A percentile compares a stretch with the other conserved stretches of the same genome.
Evolutionary conservation across 2,888 invertebrate species (phyloP).

Genomic region (Melanargia galathea): DNA sequence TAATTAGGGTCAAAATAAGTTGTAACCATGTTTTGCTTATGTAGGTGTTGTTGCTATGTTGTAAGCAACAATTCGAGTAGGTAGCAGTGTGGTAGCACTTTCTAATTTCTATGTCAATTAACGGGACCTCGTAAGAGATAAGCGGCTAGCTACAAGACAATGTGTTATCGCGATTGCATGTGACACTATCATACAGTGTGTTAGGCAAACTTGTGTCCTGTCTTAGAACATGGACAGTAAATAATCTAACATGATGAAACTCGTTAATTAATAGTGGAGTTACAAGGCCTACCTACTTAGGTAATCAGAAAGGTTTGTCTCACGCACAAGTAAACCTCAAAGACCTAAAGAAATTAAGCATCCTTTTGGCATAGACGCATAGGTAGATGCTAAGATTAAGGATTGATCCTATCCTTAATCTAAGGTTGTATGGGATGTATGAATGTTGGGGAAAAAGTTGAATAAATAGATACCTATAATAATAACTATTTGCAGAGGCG

Average conservation of each 20-base stretch:
- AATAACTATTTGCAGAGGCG: too few relatives aligned
- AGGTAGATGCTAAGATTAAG: too few relatives aligned
- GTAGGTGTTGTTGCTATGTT: background rate
- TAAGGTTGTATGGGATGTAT: too few relatives aligned
- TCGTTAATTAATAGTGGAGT: constrained; percentile 28
- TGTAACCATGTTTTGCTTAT: background rate
- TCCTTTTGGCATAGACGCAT: too few relatives aligned
- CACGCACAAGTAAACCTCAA: constrained; percentile 2
- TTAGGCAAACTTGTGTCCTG: constrained; percentile 28
- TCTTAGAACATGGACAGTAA: constrained; percentile 27
- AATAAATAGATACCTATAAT: too few relatives aligned
- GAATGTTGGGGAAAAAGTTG: too few relatives aligned
- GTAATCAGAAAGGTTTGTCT: background rate
- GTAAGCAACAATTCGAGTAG: constrained; percentile 21
- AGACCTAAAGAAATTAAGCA: background rate
- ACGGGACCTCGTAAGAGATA: constrained; percentile 33
- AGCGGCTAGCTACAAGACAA: constrained; percentile 30
- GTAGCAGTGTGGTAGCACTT: constrained; percentile 26
- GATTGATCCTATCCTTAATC: too few relatives aligned
- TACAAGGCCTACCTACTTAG: background rate
- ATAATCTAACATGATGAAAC: constrained; percentile 27
- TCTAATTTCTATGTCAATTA: constrained; percentile 31
- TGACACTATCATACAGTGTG: constrained; percentile 43
- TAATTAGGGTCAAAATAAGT: too few relatives aligned
- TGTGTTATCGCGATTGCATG: constrained; percentile 40